Percentiles rank a stretch among this genome's conserved stretches.
Conservation (phyloP, 2,113 vertebrate genomes). For the Macrotus californicus region DNA sequence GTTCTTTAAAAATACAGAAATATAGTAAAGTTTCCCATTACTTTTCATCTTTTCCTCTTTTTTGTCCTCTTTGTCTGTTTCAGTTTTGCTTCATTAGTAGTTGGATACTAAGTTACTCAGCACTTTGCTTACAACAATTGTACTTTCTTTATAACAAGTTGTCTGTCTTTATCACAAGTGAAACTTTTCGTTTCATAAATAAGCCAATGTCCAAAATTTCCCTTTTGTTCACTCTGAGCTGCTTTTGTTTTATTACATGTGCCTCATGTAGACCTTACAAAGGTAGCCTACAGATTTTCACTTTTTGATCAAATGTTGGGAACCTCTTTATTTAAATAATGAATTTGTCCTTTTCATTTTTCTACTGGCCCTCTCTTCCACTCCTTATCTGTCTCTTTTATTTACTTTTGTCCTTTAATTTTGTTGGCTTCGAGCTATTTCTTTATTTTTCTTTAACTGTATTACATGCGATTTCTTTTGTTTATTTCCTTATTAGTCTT, state of each 20-base stretch:
- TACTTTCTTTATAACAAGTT: neutral
- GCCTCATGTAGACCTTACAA: neutral
- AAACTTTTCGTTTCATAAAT: neutral
- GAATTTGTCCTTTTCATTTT: neutral
- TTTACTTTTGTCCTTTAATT: neutral
- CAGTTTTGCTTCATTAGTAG: neutral
- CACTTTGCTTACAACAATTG: neutral
- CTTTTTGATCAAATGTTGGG: neutral
- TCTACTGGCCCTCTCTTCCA: neutral
- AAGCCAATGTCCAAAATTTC: neutral
- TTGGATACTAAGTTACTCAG: neutral
- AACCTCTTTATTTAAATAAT: neutral
- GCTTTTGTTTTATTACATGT: neutral
- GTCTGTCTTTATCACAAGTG: neutral
- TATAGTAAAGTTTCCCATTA: neutral
- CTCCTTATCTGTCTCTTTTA: neutral
- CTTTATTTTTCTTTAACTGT: neutral
- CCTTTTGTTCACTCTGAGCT: neutral
- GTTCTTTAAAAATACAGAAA: neutral
- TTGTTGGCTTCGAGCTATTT: neutral
- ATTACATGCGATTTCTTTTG: neutral
- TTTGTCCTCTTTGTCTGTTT: neutral
- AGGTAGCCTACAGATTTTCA: neutral
- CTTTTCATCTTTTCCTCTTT: neutral
- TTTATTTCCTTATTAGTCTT: slow-evolving; percentile 4